A percentile compares a stretch with the other conserved stretches of the same genome.
phyloP scores from a whole-genome alignment of 2,113 vertebrate species.

The Paraplagusia blochii region DNA sequence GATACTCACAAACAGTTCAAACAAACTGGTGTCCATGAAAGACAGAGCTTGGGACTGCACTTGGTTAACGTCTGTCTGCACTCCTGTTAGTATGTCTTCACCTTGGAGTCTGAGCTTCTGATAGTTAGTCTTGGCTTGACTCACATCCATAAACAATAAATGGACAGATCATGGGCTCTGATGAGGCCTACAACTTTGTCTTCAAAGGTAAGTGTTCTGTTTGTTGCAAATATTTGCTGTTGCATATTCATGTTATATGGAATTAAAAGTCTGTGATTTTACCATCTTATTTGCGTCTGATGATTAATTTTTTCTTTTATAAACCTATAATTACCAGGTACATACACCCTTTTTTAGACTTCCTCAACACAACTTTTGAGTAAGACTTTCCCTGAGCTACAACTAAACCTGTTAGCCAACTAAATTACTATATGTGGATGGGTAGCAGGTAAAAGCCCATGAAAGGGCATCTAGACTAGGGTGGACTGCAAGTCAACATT shows the following conservation, averaged over 20 bases:
- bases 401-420: too few relatives aligned
- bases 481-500: too few relatives aligned
- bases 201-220: slow-evolving; percentile 87
- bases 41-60: slow-evolving; percentile 29
- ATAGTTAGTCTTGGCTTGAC: too few relatives aligned
- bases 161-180: slow-evolving; percentile 77
- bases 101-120: too few relatives aligned
- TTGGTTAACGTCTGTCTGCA: slow-evolving; percentile 3
- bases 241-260: neutral
- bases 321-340: neutral
- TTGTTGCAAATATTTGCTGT: neutral
- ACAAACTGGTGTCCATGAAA: slow-evolving; percentile 47
- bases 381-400: too few relatives aligned
- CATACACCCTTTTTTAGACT: too few relatives aligned
- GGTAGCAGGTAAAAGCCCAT: too few relatives aligned
- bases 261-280: neutral
- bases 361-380: too few relatives aligned
- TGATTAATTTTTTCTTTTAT: slow-evolving; percentile 44
- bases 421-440: too few relatives aligned
- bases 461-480: too few relatives aligned
- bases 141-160: slow-evolving; percentile 31
- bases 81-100: too few relatives aligned
- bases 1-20: slow-evolving; percentile 57
- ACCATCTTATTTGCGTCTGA: neutral
- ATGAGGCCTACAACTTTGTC: slow-evolving; percentile 93